Evolutionary conservation across 2,113 vertebrate genomes (phyloP).

Genomic region (Rhabdornis inornatus): DNA sequence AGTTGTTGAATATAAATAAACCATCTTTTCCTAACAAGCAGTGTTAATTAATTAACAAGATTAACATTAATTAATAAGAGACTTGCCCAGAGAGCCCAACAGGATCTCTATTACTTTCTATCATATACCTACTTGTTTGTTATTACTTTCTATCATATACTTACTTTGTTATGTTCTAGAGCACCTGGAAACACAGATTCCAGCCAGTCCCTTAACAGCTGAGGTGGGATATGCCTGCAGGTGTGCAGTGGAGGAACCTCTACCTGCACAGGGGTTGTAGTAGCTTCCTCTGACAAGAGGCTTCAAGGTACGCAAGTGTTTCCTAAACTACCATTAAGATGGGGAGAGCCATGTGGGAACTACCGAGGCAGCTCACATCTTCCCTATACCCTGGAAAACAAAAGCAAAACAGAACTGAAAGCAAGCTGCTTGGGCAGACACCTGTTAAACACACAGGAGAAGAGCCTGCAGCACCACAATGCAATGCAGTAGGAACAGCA

Average conservation of each 20-base stretch:
- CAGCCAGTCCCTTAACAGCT: not conserved
- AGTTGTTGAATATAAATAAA: not conserved
- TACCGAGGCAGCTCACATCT: not conserved
- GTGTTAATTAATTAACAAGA: not conserved
- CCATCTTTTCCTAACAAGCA: not conserved
- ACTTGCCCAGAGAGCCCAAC: not conserved
- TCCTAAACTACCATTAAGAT: not conserved
- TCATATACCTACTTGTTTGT: not conserved
- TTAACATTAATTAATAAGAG: not conserved
- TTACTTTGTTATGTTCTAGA: not conserved
- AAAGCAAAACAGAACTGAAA: not conserved
- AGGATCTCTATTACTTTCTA: not conserved
- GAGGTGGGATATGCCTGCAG: not conserved
- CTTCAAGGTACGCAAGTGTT: not conserved
- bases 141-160: not conserved
- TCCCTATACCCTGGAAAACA: not conserved
- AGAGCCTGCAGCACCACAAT: not conserved
- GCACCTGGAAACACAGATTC: not conserved
- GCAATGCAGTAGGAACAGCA: not conserved
- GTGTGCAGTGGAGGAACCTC: not conserved
- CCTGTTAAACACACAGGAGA: not conserved
- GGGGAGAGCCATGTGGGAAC: accelerated
- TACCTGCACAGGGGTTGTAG: not conserved
- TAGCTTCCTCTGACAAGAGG: not conserved
- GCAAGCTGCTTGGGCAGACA: not conserved